Conservation (phyloP, 1,140 invertebrate genomes). For the Phocides pigmalion region DNA sequence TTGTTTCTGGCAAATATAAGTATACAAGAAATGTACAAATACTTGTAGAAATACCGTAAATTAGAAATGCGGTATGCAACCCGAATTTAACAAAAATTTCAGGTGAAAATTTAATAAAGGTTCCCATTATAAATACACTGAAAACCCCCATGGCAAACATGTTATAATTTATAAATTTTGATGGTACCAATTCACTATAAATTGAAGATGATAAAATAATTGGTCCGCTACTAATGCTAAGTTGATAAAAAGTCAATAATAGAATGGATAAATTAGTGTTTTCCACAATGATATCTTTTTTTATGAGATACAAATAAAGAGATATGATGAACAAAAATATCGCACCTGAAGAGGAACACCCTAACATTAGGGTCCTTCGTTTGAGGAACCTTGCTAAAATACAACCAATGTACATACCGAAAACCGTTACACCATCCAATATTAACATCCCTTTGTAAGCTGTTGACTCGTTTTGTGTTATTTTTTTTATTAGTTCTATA, state of each 20-base stretch:
- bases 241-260: not conserved
- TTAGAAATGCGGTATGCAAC: too few relatives aligned
- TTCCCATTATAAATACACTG: constrained; percentile 22
- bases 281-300: constrained; percentile 37
- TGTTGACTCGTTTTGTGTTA: constrained; percentile 38
- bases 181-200: constrained; percentile 42
- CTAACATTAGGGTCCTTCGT: constrained; percentile 40
- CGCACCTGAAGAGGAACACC: constrained; percentile 26
- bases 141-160: constrained; percentile 35
- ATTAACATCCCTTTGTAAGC: constrained; percentile 51
- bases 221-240: constrained; percentile 41
- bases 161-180: constrained; percentile 36
- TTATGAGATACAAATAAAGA: constrained; percentile 46
- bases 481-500: constrained; percentile 49
- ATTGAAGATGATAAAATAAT: constrained; percentile 41
- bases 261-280: constrained; percentile 18
- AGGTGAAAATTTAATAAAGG: constrained; percentile 38
- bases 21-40: constrained; percentile 40
- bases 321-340: constrained; percentile 44
- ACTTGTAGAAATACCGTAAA: constrained; percentile 10
- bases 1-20: constrained; percentile 37
- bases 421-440: constrained; percentile 47
- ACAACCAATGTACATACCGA: constrained; percentile 47
- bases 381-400: constrained; percentile 37
- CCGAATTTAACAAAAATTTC: not conserved